Evolutionary conservation across 2,888 invertebrate genomes (phyloP).

Genomic region (Alloplasta piceator): DNA sequence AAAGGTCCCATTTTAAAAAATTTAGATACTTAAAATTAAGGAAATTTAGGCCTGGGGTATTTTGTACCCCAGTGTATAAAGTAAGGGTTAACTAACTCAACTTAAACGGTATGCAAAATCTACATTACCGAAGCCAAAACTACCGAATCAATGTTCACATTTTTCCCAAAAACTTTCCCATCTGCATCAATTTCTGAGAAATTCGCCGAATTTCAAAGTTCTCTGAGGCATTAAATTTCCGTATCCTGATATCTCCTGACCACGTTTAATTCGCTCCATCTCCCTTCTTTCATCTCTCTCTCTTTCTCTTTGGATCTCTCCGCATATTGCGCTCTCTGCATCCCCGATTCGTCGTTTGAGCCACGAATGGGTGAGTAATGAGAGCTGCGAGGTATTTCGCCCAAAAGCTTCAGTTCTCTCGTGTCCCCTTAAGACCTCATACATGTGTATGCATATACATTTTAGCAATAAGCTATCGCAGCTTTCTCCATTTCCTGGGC

Average conservation of each 20-base stretch:
- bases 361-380: constrained; percentile 7
- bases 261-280: not conserved
- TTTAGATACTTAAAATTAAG: no score
- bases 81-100: no score
- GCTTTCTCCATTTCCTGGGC: constrained; percentile 2
- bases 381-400: constrained; percentile 12
- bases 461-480: not conserved
- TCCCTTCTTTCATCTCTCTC: not conserved
- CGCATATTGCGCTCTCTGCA: not conserved
- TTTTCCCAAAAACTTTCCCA: constrained; percentile 4
- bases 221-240: constrained; percentile 22
- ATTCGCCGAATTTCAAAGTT: constrained; percentile 25
- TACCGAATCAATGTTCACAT: no score
- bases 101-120: no score
- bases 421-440: not conserved
- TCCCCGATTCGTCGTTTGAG: constrained; percentile 18
- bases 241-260: not conserved
- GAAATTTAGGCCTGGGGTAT: no score
- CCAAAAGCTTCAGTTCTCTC: not conserved
- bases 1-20: no score
- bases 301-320: not conserved
- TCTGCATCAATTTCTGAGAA: constrained; percentile 9
- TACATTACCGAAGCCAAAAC: no score
- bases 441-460: no score
- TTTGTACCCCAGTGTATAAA: no score